phyloP scores from a whole-genome alignment of 2,797 vertebrate genomes.

The Channallabes apus region DNA sequence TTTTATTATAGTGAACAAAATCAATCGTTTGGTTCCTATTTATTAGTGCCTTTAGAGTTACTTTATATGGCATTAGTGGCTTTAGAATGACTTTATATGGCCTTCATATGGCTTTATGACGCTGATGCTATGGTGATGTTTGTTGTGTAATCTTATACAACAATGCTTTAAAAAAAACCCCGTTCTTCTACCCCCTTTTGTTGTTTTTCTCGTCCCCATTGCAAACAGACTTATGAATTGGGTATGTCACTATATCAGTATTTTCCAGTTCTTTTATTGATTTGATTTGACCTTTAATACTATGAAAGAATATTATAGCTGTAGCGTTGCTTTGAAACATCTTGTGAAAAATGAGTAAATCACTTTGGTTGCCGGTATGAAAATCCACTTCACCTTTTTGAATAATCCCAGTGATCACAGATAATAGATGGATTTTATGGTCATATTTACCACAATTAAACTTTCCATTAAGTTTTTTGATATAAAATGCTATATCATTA shows the following conservation, averaged over 20 bases:
- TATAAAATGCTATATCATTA: background rate
- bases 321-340: background rate
- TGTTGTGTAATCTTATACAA: conserved; percentile 6
- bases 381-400: background rate
- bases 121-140: conserved; percentile 59
- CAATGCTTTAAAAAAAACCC: background rate
- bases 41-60: conserved; percentile 39
- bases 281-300: background rate
- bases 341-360: background rate
- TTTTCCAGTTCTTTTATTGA: background rate
- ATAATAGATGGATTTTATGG: background rate
- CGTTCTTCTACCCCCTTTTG: background rate
- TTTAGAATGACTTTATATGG: background rate
- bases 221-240: background rate
- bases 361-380: background rate
- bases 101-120: conserved; percentile 44
- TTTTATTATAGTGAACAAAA: background rate
- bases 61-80: conserved; percentile 28
- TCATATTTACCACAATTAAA: background rate
- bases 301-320: background rate
- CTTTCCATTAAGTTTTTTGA: background rate
- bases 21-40: background rate
- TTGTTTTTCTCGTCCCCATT: background rate
- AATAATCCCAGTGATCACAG: background rate
- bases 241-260: background rate